A percentile compares a stretch with the other conserved stretches of the same genome.
phyloP scores from a whole-genome alignment of 2,888 invertebrate genomes.

The Cephonodes hylas region DNA sequence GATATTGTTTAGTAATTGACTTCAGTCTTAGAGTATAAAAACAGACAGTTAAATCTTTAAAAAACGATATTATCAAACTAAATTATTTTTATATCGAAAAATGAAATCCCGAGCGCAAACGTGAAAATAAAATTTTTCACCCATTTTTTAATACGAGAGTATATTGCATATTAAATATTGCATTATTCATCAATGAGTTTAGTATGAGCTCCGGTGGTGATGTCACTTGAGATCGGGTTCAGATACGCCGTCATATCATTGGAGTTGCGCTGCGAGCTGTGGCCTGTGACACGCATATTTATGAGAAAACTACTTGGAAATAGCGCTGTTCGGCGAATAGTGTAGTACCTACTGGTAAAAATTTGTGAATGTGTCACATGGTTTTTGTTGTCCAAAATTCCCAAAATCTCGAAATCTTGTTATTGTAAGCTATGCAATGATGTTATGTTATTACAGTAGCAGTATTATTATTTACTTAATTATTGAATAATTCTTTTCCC shows the following conservation, averaged over 20 bases:
- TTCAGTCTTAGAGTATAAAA: too few species aligned
- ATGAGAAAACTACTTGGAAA: not conserved
- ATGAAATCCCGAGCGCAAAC: too few species aligned
- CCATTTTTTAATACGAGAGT: not conserved
- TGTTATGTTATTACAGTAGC: too few species aligned
- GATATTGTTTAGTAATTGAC: too few species aligned
- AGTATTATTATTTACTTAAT: too few species aligned
- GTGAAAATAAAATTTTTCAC: not conserved
- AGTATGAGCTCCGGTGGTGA: not conserved
- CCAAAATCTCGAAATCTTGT: too few species aligned
- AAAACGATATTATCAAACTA: too few species aligned
- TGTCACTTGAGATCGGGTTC: not conserved
- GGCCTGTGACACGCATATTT: constrained; percentile 7
- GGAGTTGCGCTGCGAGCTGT: not conserved
- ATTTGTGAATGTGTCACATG: not conserved
- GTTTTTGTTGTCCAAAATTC: too few species aligned
- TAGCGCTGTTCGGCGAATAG: not conserved
- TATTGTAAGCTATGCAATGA: too few species aligned
- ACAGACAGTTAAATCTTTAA: too few species aligned
- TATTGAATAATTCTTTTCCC: too few species aligned
- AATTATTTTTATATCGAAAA: too few species aligned
- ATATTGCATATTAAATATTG: not conserved
- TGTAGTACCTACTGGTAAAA: not conserved
- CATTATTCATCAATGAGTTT: not conserved
- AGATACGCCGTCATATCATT: not conserved